A percentile compares a stretch with the other conserved stretches of the same genome.
Evolutionary conservation across 2,797 vertebrate genomes (phyloP).

Genomic region (Argentina silus): DNA sequence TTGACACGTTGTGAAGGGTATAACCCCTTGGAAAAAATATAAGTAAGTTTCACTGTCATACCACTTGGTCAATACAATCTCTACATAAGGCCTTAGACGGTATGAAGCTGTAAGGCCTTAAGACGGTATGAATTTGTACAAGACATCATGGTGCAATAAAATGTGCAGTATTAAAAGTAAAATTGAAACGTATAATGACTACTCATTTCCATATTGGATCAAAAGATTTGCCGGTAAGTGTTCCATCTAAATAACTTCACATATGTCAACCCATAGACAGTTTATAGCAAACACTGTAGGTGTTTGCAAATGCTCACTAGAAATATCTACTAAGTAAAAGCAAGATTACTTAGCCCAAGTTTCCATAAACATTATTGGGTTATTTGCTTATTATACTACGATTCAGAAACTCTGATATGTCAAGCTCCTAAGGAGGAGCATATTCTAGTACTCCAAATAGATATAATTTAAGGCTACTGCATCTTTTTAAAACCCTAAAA

Average conservation of each 20-base stretch:
- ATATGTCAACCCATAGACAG: neutral
- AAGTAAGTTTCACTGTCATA: slow-evolving; percentile 27
- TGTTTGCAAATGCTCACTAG: no score
- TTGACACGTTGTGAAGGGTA: slow-evolving; percentile 39
- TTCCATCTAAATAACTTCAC: neutral
- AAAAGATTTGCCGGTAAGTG: neutral
- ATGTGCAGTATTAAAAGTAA: neutral
- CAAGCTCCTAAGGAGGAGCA: no score
- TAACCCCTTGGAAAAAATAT: slow-evolving; percentile 36
- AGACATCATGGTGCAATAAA: neutral
- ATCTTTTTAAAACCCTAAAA: no score
- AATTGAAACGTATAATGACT: neutral
- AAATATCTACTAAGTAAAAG: no score
- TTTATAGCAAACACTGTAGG: neutral
- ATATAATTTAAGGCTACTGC: neutral
- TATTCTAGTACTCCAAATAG: no score
- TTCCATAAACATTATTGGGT: no score
- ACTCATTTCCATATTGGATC: neutral
- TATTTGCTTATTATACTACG: no score
- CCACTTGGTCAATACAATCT: slow-evolving; percentile 14
- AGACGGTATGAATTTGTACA: neutral
- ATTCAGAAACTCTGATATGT: no score
- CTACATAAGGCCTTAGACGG: neutral
- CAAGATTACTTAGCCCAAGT: no score
- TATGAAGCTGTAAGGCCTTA: neutral